Evolutionary conservation across 2,888 invertebrate genomes (phyloP), one percentile per base, ranked within the genome.

Genomic region (Eilema depressum): DNA sequence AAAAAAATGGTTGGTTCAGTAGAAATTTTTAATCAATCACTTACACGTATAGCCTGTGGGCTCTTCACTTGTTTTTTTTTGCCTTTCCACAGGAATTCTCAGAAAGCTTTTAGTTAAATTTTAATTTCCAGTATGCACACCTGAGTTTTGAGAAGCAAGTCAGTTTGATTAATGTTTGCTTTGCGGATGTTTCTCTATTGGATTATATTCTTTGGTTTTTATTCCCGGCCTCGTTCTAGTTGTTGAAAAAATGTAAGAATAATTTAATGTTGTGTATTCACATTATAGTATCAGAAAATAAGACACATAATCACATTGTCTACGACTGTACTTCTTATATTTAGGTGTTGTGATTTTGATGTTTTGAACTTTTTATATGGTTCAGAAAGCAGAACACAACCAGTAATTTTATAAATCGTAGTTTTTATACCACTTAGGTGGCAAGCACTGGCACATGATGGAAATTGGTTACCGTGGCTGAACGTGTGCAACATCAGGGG

Each of bases 141-240:
- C 53, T 53, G 53, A 53, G 53, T 53, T 53, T 20, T 53, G 53
- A 53, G 8, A 53, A 53, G 53, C 1, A 53, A 53, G 53, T 53
- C 25, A 59, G 26, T 59, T 59, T 25, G 57, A 59, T 53, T 53
- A 53, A 53, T 53, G 53, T 53, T 53, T 53, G 53, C 53, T n/a
- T 20, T n/a, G 3, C n/a, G 10, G 53, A 53, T n/a, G 53, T n/a
- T 53, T n/a, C 53, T n/a, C 53, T n/a, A n/a, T 53, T n/a, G 20
- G 8, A 53, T 53, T 53, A 53, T 53, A 53, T 53, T 53, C n/a
- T n/a, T 53, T n/a, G n/a, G 53, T n/a, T 53, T 53, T 53, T 47
- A 47, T 3, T 53, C 47, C 20, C n/a, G 20, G 53, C 10, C n/a
- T n/a, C 10, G 53, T 53, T 47, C 8, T 0, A 53, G 1, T 53